Evolutionary conservation across 2,797 vertebrate genomes (phyloP), one percentile per base, ranked within the genome.

Genomic region (Trachurus trachurus): DNA sequence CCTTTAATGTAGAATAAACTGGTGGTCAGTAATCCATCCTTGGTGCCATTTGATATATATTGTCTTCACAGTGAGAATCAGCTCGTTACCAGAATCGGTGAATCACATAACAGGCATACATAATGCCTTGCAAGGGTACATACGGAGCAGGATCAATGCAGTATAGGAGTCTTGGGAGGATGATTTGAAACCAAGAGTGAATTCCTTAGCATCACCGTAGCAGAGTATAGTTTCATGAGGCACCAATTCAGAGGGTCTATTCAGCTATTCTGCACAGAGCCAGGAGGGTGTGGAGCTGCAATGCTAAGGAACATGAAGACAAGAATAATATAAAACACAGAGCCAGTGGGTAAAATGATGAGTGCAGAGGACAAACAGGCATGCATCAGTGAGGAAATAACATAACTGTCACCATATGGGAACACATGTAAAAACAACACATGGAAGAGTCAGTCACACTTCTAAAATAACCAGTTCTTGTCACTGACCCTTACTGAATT

Each of bases 141-240:
- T 65, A 83, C 75, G 72, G 82, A 80, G 87, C 52, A 66, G 76
- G 80, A 91, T 84, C 77, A 86, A 82, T 85, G 86, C 71, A 15
- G 75, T 45, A 58, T 76, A 66, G 67, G 78, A 83, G 82, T 63
- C 76, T 68, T 77, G 65, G 80, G 80, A 86, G 78, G 71, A 80
- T 76, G 83, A 87, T 83, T 84, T 82, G 63, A 76, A 72, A 73
- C 69, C 62, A 69, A 83, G 66, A 62, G 62, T 79, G 65, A 61
- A 81, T 76, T 82, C 72, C 60, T 82, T 66, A 71, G 74, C 66
- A 58, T 80, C 39, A 69, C 77, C 62, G 68, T 15, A 60, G 71
- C 82, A 71, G 72, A 78, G 71, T 78, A 77, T 78, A 67, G 78
- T 71, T 76, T 61, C 71, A 78, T 57, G 80, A 78, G 70, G 62